These are phyloP conservation scores for Penaeus japonicus DNA, from an alignment of 1,140 invertebrate species.

Conservation along the genomic window DNA sequence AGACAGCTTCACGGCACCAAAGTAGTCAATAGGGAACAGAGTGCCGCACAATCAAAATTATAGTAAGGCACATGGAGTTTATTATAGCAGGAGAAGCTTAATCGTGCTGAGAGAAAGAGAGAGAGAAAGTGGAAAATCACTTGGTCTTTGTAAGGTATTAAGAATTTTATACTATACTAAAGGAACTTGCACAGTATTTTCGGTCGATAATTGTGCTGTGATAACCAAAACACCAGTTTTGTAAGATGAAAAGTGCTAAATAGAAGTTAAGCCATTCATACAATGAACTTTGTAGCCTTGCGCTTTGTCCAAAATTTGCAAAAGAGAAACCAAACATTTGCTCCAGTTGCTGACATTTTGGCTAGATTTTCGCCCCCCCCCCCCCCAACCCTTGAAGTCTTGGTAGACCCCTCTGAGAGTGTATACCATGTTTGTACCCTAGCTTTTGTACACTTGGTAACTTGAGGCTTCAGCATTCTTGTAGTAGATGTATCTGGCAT, in stretches of 20 bases:
- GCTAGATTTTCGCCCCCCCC: not conserved
- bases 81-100: not conserved
- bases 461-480: constrained; percentile 53
- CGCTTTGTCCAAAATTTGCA: constrained; percentile 51
- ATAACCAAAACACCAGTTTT: constrained; percentile 56
- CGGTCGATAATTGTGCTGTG: constrained; percentile 52
- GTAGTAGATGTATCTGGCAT: constrained; percentile 55
- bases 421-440: constrained; percentile 52
- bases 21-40: constrained; percentile 43
- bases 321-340: constrained; percentile 22
- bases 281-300: constrained; percentile 53
- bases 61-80: constrained; percentile 52
- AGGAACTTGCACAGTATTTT: constrained; percentile 53
- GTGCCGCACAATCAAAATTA: constrained; percentile 57
- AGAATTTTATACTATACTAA: constrained; percentile 45
- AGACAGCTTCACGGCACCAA: constrained; percentile 50
- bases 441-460: constrained; percentile 57
- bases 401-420: constrained; percentile 49
- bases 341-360: constrained; percentile 44
- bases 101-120: constrained; percentile 30
- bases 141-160: constrained; percentile 37
- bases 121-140: constrained; percentile 35
- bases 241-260: constrained; percentile 50
- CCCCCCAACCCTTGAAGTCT: constrained; percentile 49
- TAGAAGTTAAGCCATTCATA: constrained; percentile 48